phyloP scores from a whole-genome alignment of 2,113 vertebrate genomes.

The Gymnarchus niloticus region DNA sequence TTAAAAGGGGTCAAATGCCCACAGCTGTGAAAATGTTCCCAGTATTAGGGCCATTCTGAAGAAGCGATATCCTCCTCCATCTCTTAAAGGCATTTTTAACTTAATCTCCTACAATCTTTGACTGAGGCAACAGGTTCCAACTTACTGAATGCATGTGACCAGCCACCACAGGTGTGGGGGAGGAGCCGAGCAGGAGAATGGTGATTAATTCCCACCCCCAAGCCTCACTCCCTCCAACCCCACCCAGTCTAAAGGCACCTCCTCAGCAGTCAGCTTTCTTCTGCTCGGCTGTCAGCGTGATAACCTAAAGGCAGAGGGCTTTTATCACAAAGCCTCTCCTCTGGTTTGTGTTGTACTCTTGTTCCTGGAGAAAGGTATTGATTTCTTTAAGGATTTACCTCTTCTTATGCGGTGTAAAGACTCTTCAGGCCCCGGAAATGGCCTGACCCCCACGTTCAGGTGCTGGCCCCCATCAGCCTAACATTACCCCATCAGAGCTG shows the following conservation, averaged over 20 bases:
- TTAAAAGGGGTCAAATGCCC: background rate
- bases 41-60: background rate
- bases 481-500: background rate
- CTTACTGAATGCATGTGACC: too few species aligned
- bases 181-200: background rate
- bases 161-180: background rate
- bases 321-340: background rate
- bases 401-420: background rate
- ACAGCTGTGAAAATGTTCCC: background rate
- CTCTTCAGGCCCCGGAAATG: background rate
- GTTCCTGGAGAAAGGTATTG: slow-evolving; percentile 5
- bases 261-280: background rate
- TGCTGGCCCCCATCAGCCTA: background rate
- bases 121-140: background rate
- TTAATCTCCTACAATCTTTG: background rate
- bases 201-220: background rate
- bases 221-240: background rate
- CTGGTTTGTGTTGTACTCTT: background rate
- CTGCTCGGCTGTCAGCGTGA: background rate
- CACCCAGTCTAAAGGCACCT: background rate
- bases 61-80: background rate
- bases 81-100: background rate
- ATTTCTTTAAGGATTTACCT: background rate
- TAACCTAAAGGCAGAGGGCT: background rate
- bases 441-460: background rate